Conservation (phyloP, 1,140 invertebrate genomes). For the Trichonephila inaurata region DNA sequence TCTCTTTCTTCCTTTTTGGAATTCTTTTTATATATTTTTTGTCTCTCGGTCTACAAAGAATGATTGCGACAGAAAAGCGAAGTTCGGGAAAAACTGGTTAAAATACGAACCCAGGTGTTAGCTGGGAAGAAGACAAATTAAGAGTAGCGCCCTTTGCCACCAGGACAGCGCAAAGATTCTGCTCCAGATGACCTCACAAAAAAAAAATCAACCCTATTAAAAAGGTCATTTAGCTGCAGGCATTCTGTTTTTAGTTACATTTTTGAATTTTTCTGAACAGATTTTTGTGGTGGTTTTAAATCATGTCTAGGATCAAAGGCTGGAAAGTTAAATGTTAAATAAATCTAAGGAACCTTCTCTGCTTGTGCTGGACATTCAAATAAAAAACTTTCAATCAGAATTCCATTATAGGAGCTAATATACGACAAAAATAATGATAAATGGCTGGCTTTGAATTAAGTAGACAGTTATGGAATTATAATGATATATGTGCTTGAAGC, state of each 20-base stretch:
- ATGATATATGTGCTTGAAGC: constrained; percentile 29
- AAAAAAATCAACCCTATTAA: constrained; percentile 31
- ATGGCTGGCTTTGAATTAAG: constrained; percentile 41
- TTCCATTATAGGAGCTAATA: constrained; percentile 34
- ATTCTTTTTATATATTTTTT: neutral
- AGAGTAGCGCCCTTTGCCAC: constrained; percentile 25
- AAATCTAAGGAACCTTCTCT: constrained; percentile 42
- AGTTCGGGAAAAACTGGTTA: constrained; percentile 56
- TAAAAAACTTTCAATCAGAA: constrained; percentile 40
- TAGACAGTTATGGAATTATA: constrained; percentile 22
- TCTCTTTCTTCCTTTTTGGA: neutral
- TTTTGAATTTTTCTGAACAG: constrained; percentile 40
- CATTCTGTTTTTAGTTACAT: constrained; percentile 51
- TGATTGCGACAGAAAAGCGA: constrained; percentile 46
- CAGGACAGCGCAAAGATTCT: constrained; percentile 14
- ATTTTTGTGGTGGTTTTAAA: constrained; percentile 32
- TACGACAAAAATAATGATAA: constrained; percentile 45
- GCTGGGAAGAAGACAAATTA: constrained; percentile 71
- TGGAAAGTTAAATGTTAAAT: constrained; percentile 34
- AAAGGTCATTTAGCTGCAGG: constrained; percentile 27
- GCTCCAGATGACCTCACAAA: constrained; percentile 47
- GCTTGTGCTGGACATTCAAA: neutral
- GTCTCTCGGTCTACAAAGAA: constrained; percentile 22
- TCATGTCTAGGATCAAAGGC: constrained; percentile 35
- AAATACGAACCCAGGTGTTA: constrained; percentile 45